Evolutionary conservation across 2,113 vertebrate species (phyloP).

Genomic region (Nesoenas mayeri): DNA sequence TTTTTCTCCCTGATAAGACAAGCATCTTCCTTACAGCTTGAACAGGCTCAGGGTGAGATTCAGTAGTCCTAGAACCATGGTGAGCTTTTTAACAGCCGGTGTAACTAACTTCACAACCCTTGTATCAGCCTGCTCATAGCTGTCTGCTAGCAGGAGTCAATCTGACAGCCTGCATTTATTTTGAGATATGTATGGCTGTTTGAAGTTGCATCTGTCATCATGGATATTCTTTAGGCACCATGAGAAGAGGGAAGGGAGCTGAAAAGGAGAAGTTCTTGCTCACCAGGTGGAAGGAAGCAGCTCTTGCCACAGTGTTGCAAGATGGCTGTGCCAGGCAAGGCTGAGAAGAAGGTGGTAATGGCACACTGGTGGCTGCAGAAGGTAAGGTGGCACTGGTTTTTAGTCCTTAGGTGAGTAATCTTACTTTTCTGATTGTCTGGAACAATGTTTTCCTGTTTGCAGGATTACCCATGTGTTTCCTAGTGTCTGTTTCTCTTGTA

Average conservation of each 20-base stretch:
- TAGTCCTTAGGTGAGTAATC: not conserved
- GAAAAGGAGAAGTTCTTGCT: accelerated
- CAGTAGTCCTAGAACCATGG: not conserved
- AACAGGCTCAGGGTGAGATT: not conserved
- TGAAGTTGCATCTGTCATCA: not conserved
- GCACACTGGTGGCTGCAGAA: accelerated
- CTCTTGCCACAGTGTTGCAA: not conserved
- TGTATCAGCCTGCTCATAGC: not conserved
- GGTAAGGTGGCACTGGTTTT: too few species aligned
- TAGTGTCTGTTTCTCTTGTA: not conserved
- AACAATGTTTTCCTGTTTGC: not conserved
- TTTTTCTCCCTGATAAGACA: not conserved
- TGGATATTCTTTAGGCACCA: not conserved
- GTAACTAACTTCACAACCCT: not conserved
- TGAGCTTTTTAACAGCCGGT: not conserved
- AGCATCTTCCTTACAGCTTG: not conserved
- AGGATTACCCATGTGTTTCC: not conserved
- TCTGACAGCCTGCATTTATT: not conserved
- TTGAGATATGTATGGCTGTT: not conserved
- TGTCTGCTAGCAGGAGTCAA: not conserved
- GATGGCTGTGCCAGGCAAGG: too few species aligned
- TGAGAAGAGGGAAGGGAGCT: not conserved
- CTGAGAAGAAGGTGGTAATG: too few species aligned
- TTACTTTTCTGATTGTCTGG: not conserved
- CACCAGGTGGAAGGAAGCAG: not conserved